A percentile compares a stretch with the other conserved stretches of the same genome.
These are phyloP conservation scores for Halictus ligatus DNA, from an alignment of 2,888 invertebrate genomes.

Conservation along the genomic window DNA sequence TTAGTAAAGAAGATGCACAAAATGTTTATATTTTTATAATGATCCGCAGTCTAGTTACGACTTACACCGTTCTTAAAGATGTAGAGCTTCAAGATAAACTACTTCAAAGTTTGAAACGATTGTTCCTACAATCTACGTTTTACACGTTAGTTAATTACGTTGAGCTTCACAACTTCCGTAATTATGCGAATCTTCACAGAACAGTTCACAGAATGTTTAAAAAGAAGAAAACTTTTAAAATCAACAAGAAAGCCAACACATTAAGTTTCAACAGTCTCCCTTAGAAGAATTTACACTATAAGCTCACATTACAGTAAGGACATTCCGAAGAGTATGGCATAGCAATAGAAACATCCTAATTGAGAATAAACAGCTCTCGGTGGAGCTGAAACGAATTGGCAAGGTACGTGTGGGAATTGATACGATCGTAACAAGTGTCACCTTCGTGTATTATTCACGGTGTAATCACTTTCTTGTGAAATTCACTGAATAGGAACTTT, in stretches of 20 bases:
- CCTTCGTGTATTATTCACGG: conserved; percentile 1
- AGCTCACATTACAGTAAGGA: too few relatives aligned
- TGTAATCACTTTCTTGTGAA: neutral
- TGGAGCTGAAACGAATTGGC: neutral
- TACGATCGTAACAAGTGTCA: neutral
- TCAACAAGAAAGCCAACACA: neutral
- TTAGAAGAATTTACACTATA: neutral
- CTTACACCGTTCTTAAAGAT: neutral
- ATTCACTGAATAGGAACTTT: conserved; percentile 4
- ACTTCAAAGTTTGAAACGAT: neutral
- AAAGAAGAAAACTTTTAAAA: neutral
- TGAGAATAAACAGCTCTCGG: neutral
- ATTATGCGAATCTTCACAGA: neutral
- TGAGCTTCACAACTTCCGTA: neutral
- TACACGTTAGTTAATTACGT: neutral
- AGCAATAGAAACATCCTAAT: neutral
- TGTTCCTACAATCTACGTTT: neutral
- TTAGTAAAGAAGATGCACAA: neutral
- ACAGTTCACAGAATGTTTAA: neutral
- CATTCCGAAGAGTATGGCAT: too few relatives aligned
- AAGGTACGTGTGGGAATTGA: neutral
- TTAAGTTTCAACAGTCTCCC: neutral
- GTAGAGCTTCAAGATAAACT: neutral
- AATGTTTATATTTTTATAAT: neutral
- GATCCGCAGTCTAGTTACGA: neutral